Evolutionary conservation across 1,140 invertebrate species (phyloP), one percentile per base, ranked within the genome.

Genomic region (Leptinotarsa texana): DNA sequence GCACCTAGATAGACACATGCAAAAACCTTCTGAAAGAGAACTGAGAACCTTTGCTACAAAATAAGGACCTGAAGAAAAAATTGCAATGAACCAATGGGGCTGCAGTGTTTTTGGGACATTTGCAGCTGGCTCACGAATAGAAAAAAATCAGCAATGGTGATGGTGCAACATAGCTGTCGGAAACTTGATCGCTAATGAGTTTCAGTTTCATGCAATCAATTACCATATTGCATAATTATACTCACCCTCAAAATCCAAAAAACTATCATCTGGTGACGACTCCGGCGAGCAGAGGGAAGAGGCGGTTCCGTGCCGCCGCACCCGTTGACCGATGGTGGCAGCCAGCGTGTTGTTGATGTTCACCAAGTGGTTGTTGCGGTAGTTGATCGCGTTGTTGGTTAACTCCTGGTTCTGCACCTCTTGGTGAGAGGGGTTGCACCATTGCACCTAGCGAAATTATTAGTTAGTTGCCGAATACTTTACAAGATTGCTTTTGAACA

Each of bases 291-390:
- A 82, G 57, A 84, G 74, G 62, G 80, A 82, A 1, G 79, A 79
- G 67, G 81, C 78, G 76, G 78, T 81, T 33, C 48, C 73, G 75
- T 71, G 76, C 80, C 77, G 63, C 71, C 77, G 77, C 76, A 72
- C 76, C 77, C 74, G 79, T 24, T 76, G 75, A 24, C 75, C 78
- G 73, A 84, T 62, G 24, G 80, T 79, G 73, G 80, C 79, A 80
- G 82, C 83, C 83, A 85, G 84, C 72, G 79, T 84, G 84, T 82
- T 83, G 83, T 84, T 84, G 80, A 83, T 82, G 75, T 83, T 84
- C 73, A 78, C 69, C 77, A 79, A 74, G 71, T 81, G 80, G 61
- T 77, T 73, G 49, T 79, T 76, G 77, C 80, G 76, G 74, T 71
- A 75, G 75, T 57, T 73, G 70, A 79, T 81, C 74, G 76, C 78